Base-by-base conservation (phyloP, 2,888 invertebrate genomes). In the Polymixis lichenea region DNA sequence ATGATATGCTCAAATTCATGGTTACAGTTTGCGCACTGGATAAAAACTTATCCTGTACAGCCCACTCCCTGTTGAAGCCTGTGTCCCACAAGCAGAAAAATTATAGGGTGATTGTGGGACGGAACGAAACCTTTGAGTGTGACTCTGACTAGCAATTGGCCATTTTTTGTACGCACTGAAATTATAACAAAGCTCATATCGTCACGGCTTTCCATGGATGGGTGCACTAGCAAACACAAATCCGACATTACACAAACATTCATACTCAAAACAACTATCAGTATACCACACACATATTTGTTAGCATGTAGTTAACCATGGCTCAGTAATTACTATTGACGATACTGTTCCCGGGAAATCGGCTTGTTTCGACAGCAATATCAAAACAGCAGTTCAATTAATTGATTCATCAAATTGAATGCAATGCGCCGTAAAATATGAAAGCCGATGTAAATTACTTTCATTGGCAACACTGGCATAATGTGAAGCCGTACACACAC, bases 321-420 rank as follows among this genome's bases (percentile, higher is more conserved):
- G 58, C n/a, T 62, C 43, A 58, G 22, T 72, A 81, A 78, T 78
- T 73, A 72, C 49, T 66, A 70, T 64, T 67, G 22, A 28, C 68
- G 19, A 60, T 75, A 65, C 43, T 46, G 53, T 66, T 61, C 43
- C 69, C 61, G 49, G 25, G 13, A 72, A 71, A 62, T 69, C 77
- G 70, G 56, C n/a, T 73, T 79, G 70, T 78, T 78, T 72, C 65
- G 61, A 62, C 60, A 67, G 51, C 64, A 71, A 77, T 78, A 78
- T 72, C 65, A 74, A 81, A 75, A 77, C 73, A 72, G 72, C 78
- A 83, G 49, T 74, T 75, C 79, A 81, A 85, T 79, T 84, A 85
- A 84, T 87, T 87, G 78, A 80, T 83, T 87, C 84, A 84, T 86
- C 84, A 83, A 83, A 85, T 82, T 85, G 76, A 86, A 85, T 82